These are phyloP conservation scores for Cantharis nigra DNA, from an alignment of 2,888 invertebrate species.

Conservation along the genomic window DNA sequence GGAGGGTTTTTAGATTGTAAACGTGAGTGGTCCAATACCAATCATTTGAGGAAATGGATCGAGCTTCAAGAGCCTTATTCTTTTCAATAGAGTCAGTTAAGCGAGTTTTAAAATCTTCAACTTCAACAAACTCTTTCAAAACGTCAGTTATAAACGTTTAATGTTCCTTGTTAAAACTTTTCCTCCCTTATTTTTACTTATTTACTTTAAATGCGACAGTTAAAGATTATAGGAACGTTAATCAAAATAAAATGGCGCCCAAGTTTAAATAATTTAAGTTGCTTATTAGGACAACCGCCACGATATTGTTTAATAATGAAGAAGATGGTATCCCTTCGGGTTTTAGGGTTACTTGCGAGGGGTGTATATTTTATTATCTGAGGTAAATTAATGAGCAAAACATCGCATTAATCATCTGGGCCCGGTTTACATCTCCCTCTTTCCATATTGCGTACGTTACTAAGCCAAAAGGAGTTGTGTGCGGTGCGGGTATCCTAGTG, in stretches of 20 bases:
- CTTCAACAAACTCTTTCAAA: conserved; percentile 17
- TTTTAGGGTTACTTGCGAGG: conserved; percentile 19
- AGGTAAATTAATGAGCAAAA: conserved; percentile 30
- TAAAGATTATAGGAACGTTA: neutral
- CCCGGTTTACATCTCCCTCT: conserved; percentile 17
- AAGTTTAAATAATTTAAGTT: neutral
- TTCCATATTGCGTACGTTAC: conserved; percentile 22
- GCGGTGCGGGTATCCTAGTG: conserved; percentile 13
- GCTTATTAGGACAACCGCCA: neutral
- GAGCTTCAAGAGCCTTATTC: conserved; percentile 28
- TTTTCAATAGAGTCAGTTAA: conserved; percentile 28
- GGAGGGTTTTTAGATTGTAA: conserved; percentile 31
- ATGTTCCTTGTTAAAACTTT: neutral
- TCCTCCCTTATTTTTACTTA: neutral
- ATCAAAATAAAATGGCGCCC: neutral
- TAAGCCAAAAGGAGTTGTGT: conserved; percentile 19
- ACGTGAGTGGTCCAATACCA: conserved; percentile 35
- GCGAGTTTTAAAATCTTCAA: conserved; percentile 29
- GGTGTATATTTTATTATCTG: conserved; percentile 20
- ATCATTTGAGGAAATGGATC: conserved; percentile 34
- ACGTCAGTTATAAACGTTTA: conserved; percentile 3
- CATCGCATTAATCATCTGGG: conserved; percentile 26
- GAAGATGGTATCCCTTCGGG: conserved; percentile 13
- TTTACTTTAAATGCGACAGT: neutral
- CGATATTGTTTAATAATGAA: conserved; percentile 15